Evolutionary conservation across 2,797 vertebrate genomes (phyloP).

Genomic region (Peromyscus attwateri): DNA sequence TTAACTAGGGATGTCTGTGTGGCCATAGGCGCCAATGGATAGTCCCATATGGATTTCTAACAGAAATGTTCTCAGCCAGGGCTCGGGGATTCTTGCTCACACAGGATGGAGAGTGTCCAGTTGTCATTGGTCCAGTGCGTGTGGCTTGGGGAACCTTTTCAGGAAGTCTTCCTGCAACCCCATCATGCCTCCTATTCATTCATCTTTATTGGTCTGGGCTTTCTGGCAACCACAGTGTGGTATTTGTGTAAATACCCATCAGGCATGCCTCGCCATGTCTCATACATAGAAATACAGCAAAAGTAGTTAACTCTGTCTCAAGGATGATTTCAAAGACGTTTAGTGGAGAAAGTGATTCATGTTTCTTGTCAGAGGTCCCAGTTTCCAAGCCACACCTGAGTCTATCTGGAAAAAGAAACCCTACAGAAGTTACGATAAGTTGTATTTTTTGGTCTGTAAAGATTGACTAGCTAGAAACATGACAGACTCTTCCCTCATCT

Average conservation of each 20-base stretch:
- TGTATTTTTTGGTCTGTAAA: slow-evolving; percentile 7
- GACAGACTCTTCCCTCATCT: neutral
- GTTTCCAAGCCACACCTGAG: slow-evolving; percentile 64
- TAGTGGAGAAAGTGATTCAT: slow-evolving; percentile 75
- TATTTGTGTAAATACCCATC: slow-evolving; percentile 33
- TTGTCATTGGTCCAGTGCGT: neutral
- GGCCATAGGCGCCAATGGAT: neutral
- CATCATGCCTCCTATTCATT: neutral
- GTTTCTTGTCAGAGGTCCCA: slow-evolving; percentile 71
- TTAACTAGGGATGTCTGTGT: neutral
- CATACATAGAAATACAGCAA: slow-evolving; percentile 59
- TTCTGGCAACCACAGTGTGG: slow-evolving; percentile 34
- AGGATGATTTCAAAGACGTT: slow-evolving; percentile 49
- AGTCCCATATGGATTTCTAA: neutral
- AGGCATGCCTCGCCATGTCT: slow-evolving; percentile 62
- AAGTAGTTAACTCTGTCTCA: slow-evolving; percentile 34
- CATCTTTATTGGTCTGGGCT: slow-evolving; percentile 36
- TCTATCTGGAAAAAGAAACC: slow-evolving; percentile 54
- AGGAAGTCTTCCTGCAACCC: neutral
- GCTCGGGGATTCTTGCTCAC: neutral
- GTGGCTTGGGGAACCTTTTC: neutral
- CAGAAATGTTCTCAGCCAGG: neutral
- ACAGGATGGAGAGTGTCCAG: neutral
- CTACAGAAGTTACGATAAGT: slow-evolving; percentile 29
- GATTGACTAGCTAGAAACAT: slow-evolving; percentile 23